Percentiles rank a stretch among this genome's conserved stretches.
Evolutionary conservation across 2,113 vertebrate species (phyloP).

Genomic region (Actinemys pallida): DNA sequence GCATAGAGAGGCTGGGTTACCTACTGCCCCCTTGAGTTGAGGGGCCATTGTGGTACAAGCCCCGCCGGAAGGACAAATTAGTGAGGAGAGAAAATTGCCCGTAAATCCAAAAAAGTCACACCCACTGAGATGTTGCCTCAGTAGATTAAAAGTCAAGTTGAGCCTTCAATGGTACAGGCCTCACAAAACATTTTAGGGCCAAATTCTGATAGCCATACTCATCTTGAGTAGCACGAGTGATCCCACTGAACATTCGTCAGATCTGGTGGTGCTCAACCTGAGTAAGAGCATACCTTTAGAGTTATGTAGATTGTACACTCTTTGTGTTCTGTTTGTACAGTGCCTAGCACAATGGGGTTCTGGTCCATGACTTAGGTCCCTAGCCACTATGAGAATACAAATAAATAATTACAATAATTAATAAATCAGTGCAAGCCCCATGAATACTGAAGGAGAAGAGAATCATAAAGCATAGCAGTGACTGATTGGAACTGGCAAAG

Average conservation of each 20-base stretch:
- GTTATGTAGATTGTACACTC: neutral
- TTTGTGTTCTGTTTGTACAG: neutral
- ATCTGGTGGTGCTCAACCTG: neutral
- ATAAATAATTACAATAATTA: neutral
- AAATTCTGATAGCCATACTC: neutral
- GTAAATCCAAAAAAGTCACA: neutral
- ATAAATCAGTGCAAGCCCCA: neutral
- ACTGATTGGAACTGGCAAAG: neutral
- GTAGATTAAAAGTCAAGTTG: neutral
- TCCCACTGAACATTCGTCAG: neutral
- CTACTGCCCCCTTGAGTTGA: too few species aligned
- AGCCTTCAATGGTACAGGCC: neutral
- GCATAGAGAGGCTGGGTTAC: too few species aligned
- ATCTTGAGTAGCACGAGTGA: neutral
- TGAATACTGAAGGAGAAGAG: neutral
- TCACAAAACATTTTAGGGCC: neutral
- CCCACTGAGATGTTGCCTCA: neutral
- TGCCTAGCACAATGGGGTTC: fast-evolving
- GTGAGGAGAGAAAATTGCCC: neutral
- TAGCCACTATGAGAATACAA: neutral
- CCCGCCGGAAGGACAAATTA: neutral
- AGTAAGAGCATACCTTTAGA: neutral
- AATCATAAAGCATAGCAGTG: neutral
- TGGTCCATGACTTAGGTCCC: neutral
- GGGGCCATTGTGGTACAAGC: too few species aligned